phyloP scores from a whole-genome alignment of 2,113 vertebrate genomes.

The Coreoperca whiteheadi region DNA sequence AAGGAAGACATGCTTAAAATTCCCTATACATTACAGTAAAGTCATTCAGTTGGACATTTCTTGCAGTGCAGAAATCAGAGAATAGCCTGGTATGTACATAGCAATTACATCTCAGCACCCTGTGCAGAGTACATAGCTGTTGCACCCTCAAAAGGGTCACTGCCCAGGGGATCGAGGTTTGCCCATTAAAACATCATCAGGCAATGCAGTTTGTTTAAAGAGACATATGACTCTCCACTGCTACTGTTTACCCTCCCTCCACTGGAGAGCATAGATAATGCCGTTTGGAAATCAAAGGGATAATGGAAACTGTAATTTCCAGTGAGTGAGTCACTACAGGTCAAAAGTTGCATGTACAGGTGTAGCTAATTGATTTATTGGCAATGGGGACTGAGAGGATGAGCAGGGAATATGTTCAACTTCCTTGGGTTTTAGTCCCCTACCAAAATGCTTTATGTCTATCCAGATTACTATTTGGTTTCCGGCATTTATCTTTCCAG shows the following conservation, averaged over 20 bases:
- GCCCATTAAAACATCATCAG: slow-evolving; percentile 81
- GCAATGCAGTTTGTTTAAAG: slow-evolving; percentile 78
- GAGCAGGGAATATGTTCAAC: slow-evolving; percentile 36
- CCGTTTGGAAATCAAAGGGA: slow-evolving; percentile 61
- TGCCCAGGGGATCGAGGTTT: slow-evolving; percentile 70
- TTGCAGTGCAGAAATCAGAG: slow-evolving; percentile 69
- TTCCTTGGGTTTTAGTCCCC: slow-evolving; percentile 17
- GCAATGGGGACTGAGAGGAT: slow-evolving; percentile 32
- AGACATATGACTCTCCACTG: slow-evolving; percentile 67
- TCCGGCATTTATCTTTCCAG: slow-evolving; percentile 19
- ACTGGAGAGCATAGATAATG: slow-evolving; percentile 69
- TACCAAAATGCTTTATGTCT: slow-evolving; percentile 28
- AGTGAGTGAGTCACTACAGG: slow-evolving; percentile 49
- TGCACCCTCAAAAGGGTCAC: slow-evolving; percentile 58
- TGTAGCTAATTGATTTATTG: slow-evolving; percentile 60
- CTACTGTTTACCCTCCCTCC: slow-evolving; percentile 76
- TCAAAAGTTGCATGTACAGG: slow-evolving; percentile 58
- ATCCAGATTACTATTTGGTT: slow-evolving; percentile 40
- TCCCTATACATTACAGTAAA: background rate
- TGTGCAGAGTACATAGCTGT: slow-evolving; percentile 37
- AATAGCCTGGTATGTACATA: slow-evolving; percentile 65
- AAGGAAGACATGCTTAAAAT: too few species aligned
- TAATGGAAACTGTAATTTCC: slow-evolving; percentile 62
- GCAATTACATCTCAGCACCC: slow-evolving; percentile 67
- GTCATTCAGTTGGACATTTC: slow-evolving; percentile 32